phyloP scores from a whole-genome alignment of 2,888 invertebrate genomes.

The Hirtodrosophila confusa region DNA sequence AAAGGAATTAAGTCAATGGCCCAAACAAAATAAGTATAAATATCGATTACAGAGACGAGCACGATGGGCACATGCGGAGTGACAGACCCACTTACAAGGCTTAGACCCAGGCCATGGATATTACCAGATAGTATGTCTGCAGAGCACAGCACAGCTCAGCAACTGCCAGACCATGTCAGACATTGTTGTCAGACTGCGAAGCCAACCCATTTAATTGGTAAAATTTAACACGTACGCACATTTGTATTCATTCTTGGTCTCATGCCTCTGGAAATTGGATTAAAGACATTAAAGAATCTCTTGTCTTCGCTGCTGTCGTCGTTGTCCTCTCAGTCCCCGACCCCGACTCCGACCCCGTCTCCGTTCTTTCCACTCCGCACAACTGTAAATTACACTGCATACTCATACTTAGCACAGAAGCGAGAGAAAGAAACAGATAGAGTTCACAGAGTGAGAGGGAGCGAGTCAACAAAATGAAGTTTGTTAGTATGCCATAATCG shows the following conservation, averaged over 20 bases:
- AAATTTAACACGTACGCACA: slow-evolving; percentile 83
- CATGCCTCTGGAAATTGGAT: slow-evolving; percentile 73
- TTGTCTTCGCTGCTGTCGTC: slow-evolving; percentile 16
- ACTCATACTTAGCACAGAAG: neutral
- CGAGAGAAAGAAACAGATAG: too few species aligned
- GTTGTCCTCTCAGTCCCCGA: neutral
- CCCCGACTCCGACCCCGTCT: neutral
- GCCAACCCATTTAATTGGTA: slow-evolving; percentile 82
- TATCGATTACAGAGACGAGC: slow-evolving; percentile 62
- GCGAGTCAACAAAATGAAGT: slow-evolving; percentile 43
- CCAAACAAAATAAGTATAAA: slow-evolving; percentile 72
- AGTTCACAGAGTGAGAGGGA: slow-evolving; percentile 30
- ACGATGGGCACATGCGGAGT: slow-evolving; percentile 33
- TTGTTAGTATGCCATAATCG: slow-evolving; percentile 78
- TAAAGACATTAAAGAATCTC: slow-evolving; percentile 72
- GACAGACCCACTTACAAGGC: slow-evolving; percentile 38
- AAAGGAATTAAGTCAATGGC: slow-evolving; percentile 75
- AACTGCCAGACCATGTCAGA: slow-evolving; percentile 19
- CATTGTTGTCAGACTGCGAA: slow-evolving; percentile 33
- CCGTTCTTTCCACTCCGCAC: slow-evolving; percentile 38
- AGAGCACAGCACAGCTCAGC: neutral
- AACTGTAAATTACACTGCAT: slow-evolving; percentile 75
- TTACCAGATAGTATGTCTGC: too few species aligned
- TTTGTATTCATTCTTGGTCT: slow-evolving; percentile 81
- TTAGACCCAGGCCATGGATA: slow-evolving; percentile 23